These are phyloP conservation scores for Heteronetta atricapilla DNA, from an alignment of 2,113 vertebrate genomes.

Conservation along the genomic window DNA sequence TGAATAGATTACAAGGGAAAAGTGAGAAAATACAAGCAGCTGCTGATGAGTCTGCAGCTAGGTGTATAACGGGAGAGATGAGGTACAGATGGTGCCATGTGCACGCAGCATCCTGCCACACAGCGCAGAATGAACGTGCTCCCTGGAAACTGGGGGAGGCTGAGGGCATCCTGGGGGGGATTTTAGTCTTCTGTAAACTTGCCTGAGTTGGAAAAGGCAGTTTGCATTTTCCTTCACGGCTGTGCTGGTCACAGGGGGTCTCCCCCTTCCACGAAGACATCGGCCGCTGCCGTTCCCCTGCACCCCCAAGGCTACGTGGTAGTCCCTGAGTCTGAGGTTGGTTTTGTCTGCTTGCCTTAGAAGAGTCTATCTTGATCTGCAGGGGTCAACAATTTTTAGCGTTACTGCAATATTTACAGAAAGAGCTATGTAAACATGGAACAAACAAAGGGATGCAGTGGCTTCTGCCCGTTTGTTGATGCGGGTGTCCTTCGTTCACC, in stretches of 20 bases:
- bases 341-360: not conserved
- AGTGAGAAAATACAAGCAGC: not conserved
- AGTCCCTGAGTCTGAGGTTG: not conserved
- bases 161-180: not conserved
- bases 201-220: not conserved
- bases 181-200: not conserved
- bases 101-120: not conserved
- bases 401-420: not conserved
- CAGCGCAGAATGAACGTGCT: not conserved
- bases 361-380: not conserved
- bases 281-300: rapidly evolving
- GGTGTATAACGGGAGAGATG: not conserved
- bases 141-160: not conserved
- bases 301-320: not conserved
- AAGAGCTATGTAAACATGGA: not conserved
- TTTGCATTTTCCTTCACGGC: not conserved
- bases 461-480: not conserved
- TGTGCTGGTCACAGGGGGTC: rapidly evolving
- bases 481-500: not conserved
- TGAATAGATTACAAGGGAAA: not conserved
- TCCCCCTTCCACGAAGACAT: not conserved
- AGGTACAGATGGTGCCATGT: not conserved
- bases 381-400: not conserved
- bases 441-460: not conserved
- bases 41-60: not conserved